Base-by-base conservation (phyloP, 2,888 invertebrate genomes). In the Escarpia spicata region DNA sequence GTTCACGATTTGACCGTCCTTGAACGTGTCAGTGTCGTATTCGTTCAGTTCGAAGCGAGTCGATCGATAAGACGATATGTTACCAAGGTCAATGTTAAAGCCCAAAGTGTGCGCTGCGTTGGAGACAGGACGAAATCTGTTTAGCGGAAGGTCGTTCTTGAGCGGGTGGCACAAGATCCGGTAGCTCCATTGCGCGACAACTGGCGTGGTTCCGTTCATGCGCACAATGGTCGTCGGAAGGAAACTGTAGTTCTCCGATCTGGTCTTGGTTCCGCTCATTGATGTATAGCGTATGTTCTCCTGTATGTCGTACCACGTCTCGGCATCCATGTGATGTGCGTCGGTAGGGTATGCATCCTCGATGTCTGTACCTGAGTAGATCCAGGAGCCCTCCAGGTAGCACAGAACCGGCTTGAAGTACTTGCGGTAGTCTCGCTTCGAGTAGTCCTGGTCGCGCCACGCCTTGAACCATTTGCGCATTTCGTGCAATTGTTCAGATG, bases 311-410 rank as follows among this genome's bases (percentile, higher is more conserved):
- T 93, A 94, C 95, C 95, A 95, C 75, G 94, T 94, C 0, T 92
- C 92, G 10, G 95, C 95, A 91, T 95, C 95, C 6, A 95, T 93
- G 92, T 93, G 93, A 93, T 95, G 95, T 6, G 95, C 94, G 92
- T 95, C 95, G 91, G 95, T 95, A 6, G 94, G 92, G 92, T 95
- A 95, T 0, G 95, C 95, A 92, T 95, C 95, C 19, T 94, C 94
- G 1, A 95, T 89, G 94, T 94, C 3, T 3, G 12, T 19, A 19
- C 15, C 93, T 10, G 92, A 91, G n/a, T 75, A 94, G 6, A 95
- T 95, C 96, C 96, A 96, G 9, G 94, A 94, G 0, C 95, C 96
- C 91, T 95, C 96, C 92, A 95, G 93, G 93, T 95, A 95, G 91
- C 95, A 95, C 43, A 96, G 92, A 26, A 94, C 94, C 0, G 96